Base-by-base conservation (phyloP, 35 echinoderm and acorn worm genomes). In the Anneissia japonica region DNA sequence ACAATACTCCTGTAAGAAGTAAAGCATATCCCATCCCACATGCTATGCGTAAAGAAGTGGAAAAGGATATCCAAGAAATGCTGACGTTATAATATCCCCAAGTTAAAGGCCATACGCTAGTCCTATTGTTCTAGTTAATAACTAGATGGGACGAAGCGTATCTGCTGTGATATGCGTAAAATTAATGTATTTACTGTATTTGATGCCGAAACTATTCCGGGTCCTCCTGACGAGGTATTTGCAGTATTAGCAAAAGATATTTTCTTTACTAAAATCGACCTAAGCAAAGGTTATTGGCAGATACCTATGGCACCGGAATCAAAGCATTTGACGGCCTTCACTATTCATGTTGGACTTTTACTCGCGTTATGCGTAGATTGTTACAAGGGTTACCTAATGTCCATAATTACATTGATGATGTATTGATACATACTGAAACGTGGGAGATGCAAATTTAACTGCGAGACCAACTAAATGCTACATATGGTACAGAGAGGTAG, bases 21-120 rank as follows among this genome's bases (percentile, higher is more conserved):
- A 94, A 74, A 74, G 79, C 93, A 32, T 94, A 90, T 55, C 85
- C 89, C 41, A 31, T 94, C 19, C 88, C 93, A 14, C 37, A 46
- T 23, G 75, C 81, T 12, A 74, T 75, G 37, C 39, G 85, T 55
- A 76, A 83, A 4, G 46, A 35, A 32, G 81, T 95, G 0, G 81
- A 74, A 36, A 29, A 88, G 7, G 89, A 95, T 46, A 46, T 95
- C 46, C 14, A 85, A 1, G 6, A 30, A 35, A 76, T 77, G 84
- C 39, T 74, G 17, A 37, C 6, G 3, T 31, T 41, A 72, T 84
- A 55, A 84, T 84, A 16, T 28, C 6, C 3, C 35, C 26, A 46
- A 45, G 37, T 26, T 5, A 11, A 43, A 45, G 28, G 30, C 46
- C 82, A 31, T 72, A 84, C 55, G 56, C 84, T 3, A 34, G 34